Evolutionary conservation across 1,140 invertebrate genomes (phyloP).

Genomic region (Musca vetustissima): DNA sequence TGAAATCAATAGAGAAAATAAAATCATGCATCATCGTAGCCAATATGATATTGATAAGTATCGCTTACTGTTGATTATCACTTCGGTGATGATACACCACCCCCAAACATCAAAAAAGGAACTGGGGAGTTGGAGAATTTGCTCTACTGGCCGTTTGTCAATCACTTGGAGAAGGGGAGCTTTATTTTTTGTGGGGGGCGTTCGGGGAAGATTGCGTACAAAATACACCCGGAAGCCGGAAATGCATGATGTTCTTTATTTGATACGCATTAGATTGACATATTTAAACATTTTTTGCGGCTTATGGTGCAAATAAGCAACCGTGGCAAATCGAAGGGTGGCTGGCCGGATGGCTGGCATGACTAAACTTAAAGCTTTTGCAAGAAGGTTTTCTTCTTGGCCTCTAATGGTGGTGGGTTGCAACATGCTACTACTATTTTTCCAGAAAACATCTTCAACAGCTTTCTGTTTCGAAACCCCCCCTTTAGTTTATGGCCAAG

Average conservation of each 20-base stretch:
- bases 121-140: neutral
- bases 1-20: neutral
- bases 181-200: neutral
- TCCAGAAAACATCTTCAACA: too few relatives aligned
- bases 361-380: constrained; percentile 12
- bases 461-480: too few relatives aligned
- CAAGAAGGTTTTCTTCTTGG: too few relatives aligned
- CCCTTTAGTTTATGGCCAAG: too few relatives aligned
- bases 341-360: neutral
- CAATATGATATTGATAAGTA: constrained; percentile 24
- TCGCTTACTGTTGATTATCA: constrained; percentile 21
- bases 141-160: neutral
- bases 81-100: neutral
- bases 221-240: neutral
- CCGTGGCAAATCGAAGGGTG: constrained; percentile 12
- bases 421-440: too few relatives aligned
- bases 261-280: constrained; percentile 22
- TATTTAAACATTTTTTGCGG: constrained; percentile 20
- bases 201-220: too few relatives aligned
- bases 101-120: neutral
- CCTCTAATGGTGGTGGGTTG: too few relatives aligned
- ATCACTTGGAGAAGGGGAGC: neutral
- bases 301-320: constrained; percentile 18
- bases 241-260: constrained; percentile 23
- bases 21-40: neutral